Evolutionary conservation across 1,140 invertebrate genomes (phyloP).

Genomic region (Ceratosolen solmsi): DNA sequence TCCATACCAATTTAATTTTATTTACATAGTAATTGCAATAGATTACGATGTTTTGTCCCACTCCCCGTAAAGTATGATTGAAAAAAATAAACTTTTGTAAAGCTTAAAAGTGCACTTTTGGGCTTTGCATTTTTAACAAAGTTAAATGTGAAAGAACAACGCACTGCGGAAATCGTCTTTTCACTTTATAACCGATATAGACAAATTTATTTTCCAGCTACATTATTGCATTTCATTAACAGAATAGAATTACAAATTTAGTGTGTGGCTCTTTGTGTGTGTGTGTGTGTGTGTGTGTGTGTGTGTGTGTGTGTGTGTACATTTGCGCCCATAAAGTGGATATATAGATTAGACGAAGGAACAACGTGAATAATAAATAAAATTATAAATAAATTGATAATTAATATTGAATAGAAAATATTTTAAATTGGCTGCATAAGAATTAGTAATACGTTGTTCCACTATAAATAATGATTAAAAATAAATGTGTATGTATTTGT

Average conservation of each 20-base stretch:
- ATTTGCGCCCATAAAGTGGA: too few species aligned
- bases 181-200: not conserved
- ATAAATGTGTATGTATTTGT: not conserved
- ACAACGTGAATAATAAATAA: too few species aligned
- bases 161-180: not conserved
- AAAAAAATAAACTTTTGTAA: not conserved
- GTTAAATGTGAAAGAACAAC: not conserved
- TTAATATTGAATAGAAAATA: too few species aligned
- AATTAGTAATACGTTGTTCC: not conserved
- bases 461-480: not conserved
- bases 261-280: too few species aligned
- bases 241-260: not conserved
- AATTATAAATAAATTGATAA: too few species aligned
- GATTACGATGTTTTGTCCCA: not conserved
- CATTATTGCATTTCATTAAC: not conserved
- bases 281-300: too few species aligned
- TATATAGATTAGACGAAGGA: too few species aligned
- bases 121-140: not conserved
- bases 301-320: too few species aligned
- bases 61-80: slow-evolving; percentile 5
- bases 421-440: too few species aligned
- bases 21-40: not conserved
- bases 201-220: not conserved
- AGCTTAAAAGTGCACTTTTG: slow-evolving; percentile 4
- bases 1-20: too few species aligned